These are phyloP conservation scores for Argentina silus DNA, from an alignment of 2,797 vertebrate species.

Conservation along the genomic window DNA sequence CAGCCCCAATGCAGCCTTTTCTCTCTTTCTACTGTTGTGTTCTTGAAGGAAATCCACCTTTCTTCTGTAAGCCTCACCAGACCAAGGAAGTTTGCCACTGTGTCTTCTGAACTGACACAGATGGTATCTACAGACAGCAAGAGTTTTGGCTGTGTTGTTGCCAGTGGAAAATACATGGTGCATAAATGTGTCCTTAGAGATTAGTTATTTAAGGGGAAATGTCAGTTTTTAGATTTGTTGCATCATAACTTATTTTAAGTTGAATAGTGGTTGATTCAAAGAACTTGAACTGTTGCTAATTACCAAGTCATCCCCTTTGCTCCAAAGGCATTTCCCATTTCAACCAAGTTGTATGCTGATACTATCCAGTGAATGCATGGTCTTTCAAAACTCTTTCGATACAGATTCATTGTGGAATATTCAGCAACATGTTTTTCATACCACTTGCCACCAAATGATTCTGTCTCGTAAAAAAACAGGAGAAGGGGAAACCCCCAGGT, in stretches of 20 bases:
- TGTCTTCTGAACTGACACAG: conserved; percentile 40
- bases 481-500: neutral
- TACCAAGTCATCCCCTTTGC: conserved; percentile 1
- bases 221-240: conserved; percentile 42
- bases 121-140: conserved; percentile 67
- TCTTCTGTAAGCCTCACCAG: conserved; percentile 15
- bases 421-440: neutral
- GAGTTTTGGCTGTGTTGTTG: conserved; percentile 45
- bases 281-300: neutral
- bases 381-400: neutral
- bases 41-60: conserved; percentile 62
- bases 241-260: conserved; percentile 43
- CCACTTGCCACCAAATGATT: conserved; percentile 1
- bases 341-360: too few relatives aligned
- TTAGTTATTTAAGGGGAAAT: conserved; percentile 44
- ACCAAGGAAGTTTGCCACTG: conserved; percentile 35
- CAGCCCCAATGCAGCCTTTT: conserved; percentile 31
- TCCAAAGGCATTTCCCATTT: neutral
- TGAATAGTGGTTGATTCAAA: conserved; percentile 33
- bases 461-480: neutral
- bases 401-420: neutral
- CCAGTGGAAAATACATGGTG: conserved; percentile 50
- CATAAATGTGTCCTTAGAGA: conserved; percentile 37
- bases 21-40: conserved; percentile 11
- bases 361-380: neutral